Evolutionary conservation across 2,113 vertebrate genomes (phyloP), one percentile per base, ranked within the genome.

Genomic region (Ceyx margarethae): DNA sequence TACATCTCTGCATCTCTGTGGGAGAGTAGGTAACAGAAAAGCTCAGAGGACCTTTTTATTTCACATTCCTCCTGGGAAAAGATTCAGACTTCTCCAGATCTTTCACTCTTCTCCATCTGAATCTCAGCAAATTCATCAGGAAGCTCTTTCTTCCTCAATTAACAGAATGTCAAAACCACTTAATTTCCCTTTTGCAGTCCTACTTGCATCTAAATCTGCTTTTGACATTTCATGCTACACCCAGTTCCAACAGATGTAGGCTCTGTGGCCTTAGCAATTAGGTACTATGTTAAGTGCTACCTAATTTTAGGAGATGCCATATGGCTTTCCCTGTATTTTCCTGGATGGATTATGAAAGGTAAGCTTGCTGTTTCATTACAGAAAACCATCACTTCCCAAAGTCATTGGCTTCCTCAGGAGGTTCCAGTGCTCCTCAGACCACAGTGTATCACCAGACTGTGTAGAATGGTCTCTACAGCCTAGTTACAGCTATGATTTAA

Each of bases 301-400:
- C 92, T 95, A 92, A 94, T 94, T 95, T 95, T 95, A 95, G 92
- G 74, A 82, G 60, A 15, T 85, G 66, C 91, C 95, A 93, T 96
- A 94, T 95, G 95, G 85, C 77, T 94, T 93, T 84, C 56, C 76
- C 45, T 81, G 73, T 71, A 22, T 74, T 91, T 78, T 91, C 64
- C 85, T 48, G 22, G 61, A 51, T 74, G 4, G 46, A 56, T 78
- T 61, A 64, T 72, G 54, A 82, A 95, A 93, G 92, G 92, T 92
- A 89, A 90, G 67, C 42, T 29, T 73, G 74, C 81, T 78, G 61
- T 81, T 89, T 89, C 64, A 2, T 80, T 85, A 53, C 37, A 81
- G 87, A 83, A 51, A 91, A 68, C 77, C 83, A 86, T 81, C 48
- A 50, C 17, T 61, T 91, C 77, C 37, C 48, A 74, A 76, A 84